Evolutionary conservation across 1,140 invertebrate species (phyloP), one percentile per base, ranked within the genome.

Genomic region (Thaumetopoea pityocampa): DNA sequence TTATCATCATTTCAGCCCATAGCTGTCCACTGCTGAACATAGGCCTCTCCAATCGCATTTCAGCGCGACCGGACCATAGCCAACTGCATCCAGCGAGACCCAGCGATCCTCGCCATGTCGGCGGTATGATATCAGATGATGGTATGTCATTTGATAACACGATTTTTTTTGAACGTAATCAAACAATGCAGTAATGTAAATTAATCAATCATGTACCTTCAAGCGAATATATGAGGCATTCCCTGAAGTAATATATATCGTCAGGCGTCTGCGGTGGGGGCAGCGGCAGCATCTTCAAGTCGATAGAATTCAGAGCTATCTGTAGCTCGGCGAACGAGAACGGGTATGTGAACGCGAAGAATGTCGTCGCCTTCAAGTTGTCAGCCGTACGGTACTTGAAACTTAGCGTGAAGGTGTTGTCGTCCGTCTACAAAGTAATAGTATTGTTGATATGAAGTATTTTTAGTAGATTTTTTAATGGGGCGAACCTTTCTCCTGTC

Each of bases 271-370:
- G 77, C 8, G 67, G 46, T 8, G 57, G 18, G 8, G 67, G 45
- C 36, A 80, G 23, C n/a, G 70, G 73, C 22, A 82, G 43, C 74
- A 89, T 89, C 64, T 87, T 88, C 20, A 78, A 65, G 70, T 94
- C 92, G 18, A 93, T 86, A 23, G 85, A 85, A 38, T 86, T 79
- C 7, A 94, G 69, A 58, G 90, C 88, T 42, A 90, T 90, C 81
- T 94, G 93, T 26, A 94, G 84, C 60, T 97, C 94, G 0, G 87
- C 86, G 65, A 96, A 97, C 0, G 94, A 92, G 84, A 92, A 97
- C 9, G 96, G 96, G 83, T 94, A 97, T 14, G 95, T 96, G 76
- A 97, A 98, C 1, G 95, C 95, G 87, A 97, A 94, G 80, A 95
- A 97, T 10, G 91, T 92, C 6, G 90, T 89, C 2, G 91, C 90